Evolutionary conservation across 1,140 invertebrate genomes (phyloP).

Genomic region (Agraylea sexmaculata): DNA sequence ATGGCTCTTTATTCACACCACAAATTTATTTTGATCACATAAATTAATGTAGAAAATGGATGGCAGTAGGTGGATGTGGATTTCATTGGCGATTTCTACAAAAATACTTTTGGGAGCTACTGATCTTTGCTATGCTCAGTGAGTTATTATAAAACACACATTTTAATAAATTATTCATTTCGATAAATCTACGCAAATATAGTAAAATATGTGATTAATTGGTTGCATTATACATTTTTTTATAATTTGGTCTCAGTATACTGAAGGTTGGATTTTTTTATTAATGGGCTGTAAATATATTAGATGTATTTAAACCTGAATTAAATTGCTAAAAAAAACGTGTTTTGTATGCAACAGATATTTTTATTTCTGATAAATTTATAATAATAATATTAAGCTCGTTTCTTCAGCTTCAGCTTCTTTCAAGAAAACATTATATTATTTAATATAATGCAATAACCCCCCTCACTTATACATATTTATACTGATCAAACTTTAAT

Average conservation of each 20-base stretch:
- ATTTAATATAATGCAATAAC: slow-evolving; percentile 1
- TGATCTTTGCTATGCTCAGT: slow-evolving; percentile 39
- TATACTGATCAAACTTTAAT: neutral
- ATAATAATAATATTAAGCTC: neutral
- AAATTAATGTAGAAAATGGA: too few species aligned
- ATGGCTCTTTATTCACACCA: too few species aligned
- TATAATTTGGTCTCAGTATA: neutral
- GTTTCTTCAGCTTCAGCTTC: too few species aligned
- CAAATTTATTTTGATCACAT: too few species aligned
- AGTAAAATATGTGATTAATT: neutral
- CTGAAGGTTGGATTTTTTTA: too few species aligned
- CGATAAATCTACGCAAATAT: neutral
- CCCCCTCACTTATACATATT: neutral
- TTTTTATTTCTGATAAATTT: neutral
- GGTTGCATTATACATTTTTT: neutral
- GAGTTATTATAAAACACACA: slow-evolving; percentile 23
- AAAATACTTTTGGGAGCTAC: slow-evolving; percentile 27
- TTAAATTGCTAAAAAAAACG: too few species aligned
- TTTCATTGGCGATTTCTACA: slow-evolving; percentile 10
- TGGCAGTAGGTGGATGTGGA: slow-evolving; percentile 14
- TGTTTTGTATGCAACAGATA: too few species aligned
- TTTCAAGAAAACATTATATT: slow-evolving; percentile 1
- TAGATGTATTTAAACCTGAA: too few species aligned
- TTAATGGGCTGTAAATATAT: too few species aligned
- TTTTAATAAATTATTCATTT: neutral